These are phyloP conservation scores for Microplitis deprimator DNA, from an alignment of 2,888 invertebrate genomes.

Conservation along the genomic window DNA sequence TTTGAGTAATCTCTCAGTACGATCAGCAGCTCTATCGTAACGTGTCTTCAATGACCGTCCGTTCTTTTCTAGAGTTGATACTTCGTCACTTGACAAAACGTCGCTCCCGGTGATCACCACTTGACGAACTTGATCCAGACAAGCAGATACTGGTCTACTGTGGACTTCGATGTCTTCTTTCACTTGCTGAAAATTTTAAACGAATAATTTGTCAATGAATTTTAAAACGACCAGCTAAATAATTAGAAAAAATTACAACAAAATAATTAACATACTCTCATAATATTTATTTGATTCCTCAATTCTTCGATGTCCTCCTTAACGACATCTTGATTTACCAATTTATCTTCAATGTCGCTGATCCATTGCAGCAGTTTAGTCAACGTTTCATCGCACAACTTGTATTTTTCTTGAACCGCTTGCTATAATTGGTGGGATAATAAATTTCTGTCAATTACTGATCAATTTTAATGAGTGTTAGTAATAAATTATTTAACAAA, in stretches of 20 bases:
- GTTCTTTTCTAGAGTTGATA: slow-evolving; percentile 88
- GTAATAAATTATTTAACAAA: slow-evolving; percentile 34
- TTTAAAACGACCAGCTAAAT: no score
- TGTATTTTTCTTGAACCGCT: slow-evolving; percentile 96
- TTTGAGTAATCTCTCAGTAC: slow-evolving; percentile 84
- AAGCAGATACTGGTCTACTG: slow-evolving; percentile 86
- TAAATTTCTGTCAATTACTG: slow-evolving; percentile 41
- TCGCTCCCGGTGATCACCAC: slow-evolving; percentile 91
- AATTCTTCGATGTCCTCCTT: slow-evolving; percentile 90
- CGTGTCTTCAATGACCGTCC: slow-evolving; percentile 87
- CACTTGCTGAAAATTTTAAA: slow-evolving; percentile 78
- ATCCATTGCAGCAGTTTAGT: slow-evolving; percentile 91
- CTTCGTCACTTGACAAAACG: slow-evolving; percentile 92
- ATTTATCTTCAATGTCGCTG: slow-evolving; percentile 84
- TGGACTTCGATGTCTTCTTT: slow-evolving; percentile 92
- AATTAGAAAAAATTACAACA: neutral
- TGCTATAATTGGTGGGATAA: slow-evolving; percentile 78
- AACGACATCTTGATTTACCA: slow-evolving; percentile 89
- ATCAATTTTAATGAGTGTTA: slow-evolving; percentile 21
- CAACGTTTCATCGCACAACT: slow-evolving; percentile 89
- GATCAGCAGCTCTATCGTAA: slow-evolving; percentile 86
- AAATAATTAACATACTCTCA: slow-evolving; percentile 77
- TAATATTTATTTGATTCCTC: slow-evolving; percentile 88
- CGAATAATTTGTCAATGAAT: neutral
- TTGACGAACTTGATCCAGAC: slow-evolving; percentile 91